A percentile compares a stretch with the other conserved stretches of the same genome.
phyloP scores from a whole-genome alignment of 2,888 invertebrate species.

The Labia minor region DNA sequence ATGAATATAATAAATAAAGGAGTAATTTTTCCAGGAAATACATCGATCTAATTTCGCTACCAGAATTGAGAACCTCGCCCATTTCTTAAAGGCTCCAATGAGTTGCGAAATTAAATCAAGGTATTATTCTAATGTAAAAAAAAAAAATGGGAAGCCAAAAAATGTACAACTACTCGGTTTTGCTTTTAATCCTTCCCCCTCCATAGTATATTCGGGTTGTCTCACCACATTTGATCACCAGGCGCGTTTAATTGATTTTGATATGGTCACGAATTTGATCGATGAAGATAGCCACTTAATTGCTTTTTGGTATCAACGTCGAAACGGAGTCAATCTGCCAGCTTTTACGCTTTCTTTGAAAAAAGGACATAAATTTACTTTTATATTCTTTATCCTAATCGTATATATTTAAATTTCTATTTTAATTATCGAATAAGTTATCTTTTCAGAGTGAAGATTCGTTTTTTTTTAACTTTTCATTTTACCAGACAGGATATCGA shows the following conservation, averaged over 20 bases:
- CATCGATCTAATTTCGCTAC: not conserved
- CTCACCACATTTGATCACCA: not conserved
- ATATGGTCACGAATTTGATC: constrained; percentile 1
- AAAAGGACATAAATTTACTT: not conserved
- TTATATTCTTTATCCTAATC: constrained; percentile 8
- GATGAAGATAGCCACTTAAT: constrained; percentile 5
- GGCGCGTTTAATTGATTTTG: constrained; percentile 4
- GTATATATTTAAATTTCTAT: not conserved
- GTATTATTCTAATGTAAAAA: not conserved
- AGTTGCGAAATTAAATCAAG: constrained; percentile 13
- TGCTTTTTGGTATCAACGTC: not conserved
- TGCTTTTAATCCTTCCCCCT: not conserved
- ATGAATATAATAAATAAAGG: no score
- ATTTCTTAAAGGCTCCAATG: not conserved
- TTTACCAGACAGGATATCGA: no score
- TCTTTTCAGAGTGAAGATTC: no score
- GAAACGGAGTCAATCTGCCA: not conserved
- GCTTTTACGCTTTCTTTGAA: not conserved
- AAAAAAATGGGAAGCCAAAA: not conserved
- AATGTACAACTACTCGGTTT: not conserved
- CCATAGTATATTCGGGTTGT: no score
- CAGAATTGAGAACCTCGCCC: not conserved
- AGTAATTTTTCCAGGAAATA: not conserved
- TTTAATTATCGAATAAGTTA: not conserved
- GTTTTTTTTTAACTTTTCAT: no score